Conservation (phyloP, 2,797 vertebrate species). For the Nyctibius grandis region DNA sequence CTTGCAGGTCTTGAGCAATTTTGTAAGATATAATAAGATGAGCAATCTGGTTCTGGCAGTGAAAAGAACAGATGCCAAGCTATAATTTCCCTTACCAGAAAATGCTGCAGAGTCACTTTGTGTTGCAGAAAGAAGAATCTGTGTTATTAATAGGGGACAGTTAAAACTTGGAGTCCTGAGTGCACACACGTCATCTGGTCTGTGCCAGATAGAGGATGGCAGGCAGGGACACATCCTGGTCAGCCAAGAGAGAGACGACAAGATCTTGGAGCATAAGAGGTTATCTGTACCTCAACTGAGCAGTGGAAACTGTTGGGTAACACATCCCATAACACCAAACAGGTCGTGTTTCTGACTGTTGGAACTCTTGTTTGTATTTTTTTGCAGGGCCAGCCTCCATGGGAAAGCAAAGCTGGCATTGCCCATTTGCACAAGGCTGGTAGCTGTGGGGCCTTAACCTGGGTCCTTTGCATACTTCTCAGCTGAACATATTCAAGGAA, state of each 20-base stretch:
- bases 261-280: neutral
- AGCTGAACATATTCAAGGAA: neutral
- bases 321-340: neutral
- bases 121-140: constrained; percentile 16
- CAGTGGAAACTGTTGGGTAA: neutral
- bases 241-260: neutral
- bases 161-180: constrained; percentile 21
- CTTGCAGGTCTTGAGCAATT: constrained; percentile 58
- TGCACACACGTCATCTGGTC: neutral
- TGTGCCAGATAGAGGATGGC: neutral
- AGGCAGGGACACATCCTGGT: neutral
- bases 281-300: neutral
- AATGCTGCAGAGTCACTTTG: constrained; percentile 53
- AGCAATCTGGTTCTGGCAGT: constrained; percentile 68
- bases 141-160: constrained; percentile 43
- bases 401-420: neutral
- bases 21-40: constrained; percentile 67
- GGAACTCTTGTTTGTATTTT: neutral
- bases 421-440: neutral
- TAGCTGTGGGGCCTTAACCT: neutral
- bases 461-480: neutral
- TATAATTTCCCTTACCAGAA: constrained; percentile 63
- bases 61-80: constrained; percentile 65
- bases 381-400: neutral
- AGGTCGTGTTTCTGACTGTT: neutral